Conservation (phyloP, 2,888 invertebrate species). For the Pristionchus japonicus region DNA sequence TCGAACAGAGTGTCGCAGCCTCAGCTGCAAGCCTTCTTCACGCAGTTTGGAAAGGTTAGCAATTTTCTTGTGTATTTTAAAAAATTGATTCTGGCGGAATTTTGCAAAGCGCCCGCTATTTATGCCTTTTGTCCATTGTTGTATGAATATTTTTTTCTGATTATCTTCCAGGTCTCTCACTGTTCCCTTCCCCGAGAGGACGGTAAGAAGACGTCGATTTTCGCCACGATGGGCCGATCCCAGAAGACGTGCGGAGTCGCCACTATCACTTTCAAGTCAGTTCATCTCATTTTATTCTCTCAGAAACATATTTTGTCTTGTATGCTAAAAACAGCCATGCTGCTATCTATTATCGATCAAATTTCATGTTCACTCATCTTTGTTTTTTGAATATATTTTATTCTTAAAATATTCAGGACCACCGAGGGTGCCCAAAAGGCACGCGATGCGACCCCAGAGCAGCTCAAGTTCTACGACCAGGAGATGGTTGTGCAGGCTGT, state of each 20-base stretch:
- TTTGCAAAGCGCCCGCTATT: no score
- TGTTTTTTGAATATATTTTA: conserved; percentile 7
- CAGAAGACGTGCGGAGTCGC: conserved; percentile 67
- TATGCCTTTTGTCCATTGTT: no score
- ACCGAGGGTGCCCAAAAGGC: conserved; percentile 67
- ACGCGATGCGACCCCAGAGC: conserved; percentile 64
- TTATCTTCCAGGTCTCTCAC: conserved; percentile 56
- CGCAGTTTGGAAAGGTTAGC: conserved; percentile 73
- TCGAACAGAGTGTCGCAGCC: conserved; percentile 70
- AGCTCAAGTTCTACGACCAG: conserved; percentile 73
- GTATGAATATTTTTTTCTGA: neutral
- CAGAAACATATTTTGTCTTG: no score
- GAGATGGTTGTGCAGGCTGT: conserved; percentile 68
- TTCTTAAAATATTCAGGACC: no score
- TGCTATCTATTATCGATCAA: neutral
- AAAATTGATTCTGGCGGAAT: neutral
- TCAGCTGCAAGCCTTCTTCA: conserved; percentile 74
- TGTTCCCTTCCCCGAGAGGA: conserved; percentile 71
- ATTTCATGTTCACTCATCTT: neutral
- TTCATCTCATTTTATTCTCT: neutral
- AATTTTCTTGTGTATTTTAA: no score
- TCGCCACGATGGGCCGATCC: conserved; percentile 68
- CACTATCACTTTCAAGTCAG: conserved; percentile 71
- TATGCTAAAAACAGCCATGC: no score
- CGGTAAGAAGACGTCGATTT: conserved; percentile 60